phyloP scores from a whole-genome alignment of 1,140 invertebrate genomes.

The Drosophila nikananu region DNA sequence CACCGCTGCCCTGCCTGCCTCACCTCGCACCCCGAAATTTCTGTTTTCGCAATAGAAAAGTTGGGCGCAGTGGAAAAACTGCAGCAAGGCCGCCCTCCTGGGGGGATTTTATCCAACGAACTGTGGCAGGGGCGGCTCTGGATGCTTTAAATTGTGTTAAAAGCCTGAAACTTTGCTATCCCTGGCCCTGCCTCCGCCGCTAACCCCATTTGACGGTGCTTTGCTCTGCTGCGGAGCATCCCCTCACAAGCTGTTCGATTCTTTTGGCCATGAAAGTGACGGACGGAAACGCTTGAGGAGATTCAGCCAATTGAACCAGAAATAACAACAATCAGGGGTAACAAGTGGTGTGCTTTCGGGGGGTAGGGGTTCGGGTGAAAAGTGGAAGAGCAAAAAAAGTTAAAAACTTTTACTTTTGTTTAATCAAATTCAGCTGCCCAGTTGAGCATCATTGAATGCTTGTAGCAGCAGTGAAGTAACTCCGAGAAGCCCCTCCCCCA shows the following conservation, averaged over 20 bases:
- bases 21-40: constrained; percentile 7
- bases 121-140: constrained; percentile 14
- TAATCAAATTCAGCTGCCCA: constrained; percentile 76
- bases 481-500: constrained; percentile 4
- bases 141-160: constrained; percentile 62
- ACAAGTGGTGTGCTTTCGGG: constrained; percentile 27
- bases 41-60: constrained; percentile 34
- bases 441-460: constrained; percentile 74
- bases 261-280: constrained; percentile 67
- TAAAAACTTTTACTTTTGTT: constrained; percentile 81
- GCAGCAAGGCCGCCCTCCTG: constrained; percentile 30
- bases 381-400: constrained; percentile 61
- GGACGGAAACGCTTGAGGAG: constrained; percentile 42
- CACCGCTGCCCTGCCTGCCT: constrained; percentile 5
- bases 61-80: constrained; percentile 36
- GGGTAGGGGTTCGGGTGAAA: background rate
- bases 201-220: constrained; percentile 21
- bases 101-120: background rate
- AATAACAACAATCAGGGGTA: constrained; percentile 66
- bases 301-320: constrained; percentile 53
- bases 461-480: constrained; percentile 44
- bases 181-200: constrained; percentile 1
- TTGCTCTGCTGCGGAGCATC: background rate
- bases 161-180: constrained; percentile 59
- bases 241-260: constrained; percentile 42